Conservation (phyloP, 2,888 invertebrate genomes). For the Polyploca ridens region DNA sequence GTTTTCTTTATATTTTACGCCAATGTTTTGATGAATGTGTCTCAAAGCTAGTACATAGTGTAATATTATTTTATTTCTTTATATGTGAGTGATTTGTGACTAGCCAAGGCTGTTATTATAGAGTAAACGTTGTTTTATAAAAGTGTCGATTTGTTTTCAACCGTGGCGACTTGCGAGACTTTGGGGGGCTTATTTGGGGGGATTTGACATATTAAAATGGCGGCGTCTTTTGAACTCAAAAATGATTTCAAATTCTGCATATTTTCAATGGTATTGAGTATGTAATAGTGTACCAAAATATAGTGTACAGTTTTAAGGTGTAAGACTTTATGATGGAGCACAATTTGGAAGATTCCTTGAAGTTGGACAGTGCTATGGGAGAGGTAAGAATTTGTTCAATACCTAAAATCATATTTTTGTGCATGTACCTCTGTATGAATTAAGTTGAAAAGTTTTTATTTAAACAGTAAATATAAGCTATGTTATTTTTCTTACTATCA, state of each 20-base stretch:
- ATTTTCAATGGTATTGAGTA: conserved; percentile 20
- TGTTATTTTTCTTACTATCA: no score
- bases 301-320: conserved; percentile 21
- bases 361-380: conserved; percentile 69
- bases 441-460: no score
- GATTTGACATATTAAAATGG: conserved; percentile 83
- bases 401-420: not conserved
- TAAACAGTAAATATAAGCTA: no score
- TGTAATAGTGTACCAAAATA: conserved; percentile 16
- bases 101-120: conserved; percentile 27
- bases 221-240: conserved; percentile 81
- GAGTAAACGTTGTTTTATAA: conserved; percentile 26
- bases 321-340: conserved; percentile 64
- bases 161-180: conserved; percentile 71
- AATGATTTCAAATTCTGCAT: conserved; percentile 48
- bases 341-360: conserved; percentile 71
- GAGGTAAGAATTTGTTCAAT: conserved; percentile 59
- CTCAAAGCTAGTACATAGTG: conserved; percentile 26
- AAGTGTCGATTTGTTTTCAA: conserved; percentile 75
- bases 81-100: conserved; percentile 23
- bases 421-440: not conserved
- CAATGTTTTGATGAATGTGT: conserved; percentile 26
- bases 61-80: conserved; percentile 21
- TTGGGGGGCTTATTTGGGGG: conserved; percentile 42
- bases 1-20: conserved; percentile 45